These are phyloP conservation scores for Papilio demoleus DNA, from an alignment of 2,888 invertebrate species.

Conservation along the genomic window DNA sequence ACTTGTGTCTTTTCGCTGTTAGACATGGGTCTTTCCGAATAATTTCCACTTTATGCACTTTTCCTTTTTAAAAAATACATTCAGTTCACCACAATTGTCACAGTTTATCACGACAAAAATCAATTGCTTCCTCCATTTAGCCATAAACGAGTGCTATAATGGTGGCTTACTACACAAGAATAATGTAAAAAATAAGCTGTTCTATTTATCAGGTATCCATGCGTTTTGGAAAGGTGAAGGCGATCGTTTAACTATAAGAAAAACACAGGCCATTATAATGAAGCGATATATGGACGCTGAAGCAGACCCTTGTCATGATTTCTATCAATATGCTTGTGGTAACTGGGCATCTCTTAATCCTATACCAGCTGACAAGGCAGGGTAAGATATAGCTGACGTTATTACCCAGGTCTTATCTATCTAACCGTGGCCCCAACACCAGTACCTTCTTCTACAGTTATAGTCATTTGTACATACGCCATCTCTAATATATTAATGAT, in stretches of 20 bases:
- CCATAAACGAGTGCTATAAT: not conserved
- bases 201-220: constrained; percentile 73
- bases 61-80: not conserved
- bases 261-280: constrained; percentile 88
- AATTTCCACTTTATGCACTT: not conserved
- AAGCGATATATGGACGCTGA: constrained; percentile 88
- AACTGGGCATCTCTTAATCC: constrained; percentile 93
- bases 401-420: not conserved
- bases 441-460: not conserved
- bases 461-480: not conserved
- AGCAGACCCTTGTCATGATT: constrained; percentile 91
- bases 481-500: not conserved
- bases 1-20: too few relatives aligned
- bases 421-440: not conserved
- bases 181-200: too few relatives aligned
- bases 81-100: too few relatives aligned
- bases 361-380: constrained; percentile 94
- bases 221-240: constrained; percentile 85
- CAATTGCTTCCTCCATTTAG: not conserved
- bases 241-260: constrained; percentile 81
- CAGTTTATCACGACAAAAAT: not conserved
- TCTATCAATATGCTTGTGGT: constrained; percentile 93
- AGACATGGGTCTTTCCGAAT: not conserved
- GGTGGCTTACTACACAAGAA: too few relatives aligned
- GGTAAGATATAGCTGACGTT: constrained; percentile 59